Conservation (phyloP, 2,888 invertebrate genomes). For the Polydesmus complanatus region DNA sequence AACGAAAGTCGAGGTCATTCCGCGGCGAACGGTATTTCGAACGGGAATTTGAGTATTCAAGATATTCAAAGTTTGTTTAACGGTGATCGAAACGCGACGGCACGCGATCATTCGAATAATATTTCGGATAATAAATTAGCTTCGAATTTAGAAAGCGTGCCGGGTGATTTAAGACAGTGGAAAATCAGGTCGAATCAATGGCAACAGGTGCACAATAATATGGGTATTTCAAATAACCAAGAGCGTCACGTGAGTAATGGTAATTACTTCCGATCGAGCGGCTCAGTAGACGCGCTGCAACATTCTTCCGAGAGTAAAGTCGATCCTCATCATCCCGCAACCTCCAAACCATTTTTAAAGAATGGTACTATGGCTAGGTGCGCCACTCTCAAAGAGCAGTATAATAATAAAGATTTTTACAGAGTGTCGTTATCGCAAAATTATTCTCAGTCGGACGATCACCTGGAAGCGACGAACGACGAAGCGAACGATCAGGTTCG, state of each 20-base stretch:
- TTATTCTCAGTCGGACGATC: background rate
- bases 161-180: slow-evolving; percentile 23
- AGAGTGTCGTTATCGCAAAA: background rate
- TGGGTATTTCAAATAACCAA: background rate
- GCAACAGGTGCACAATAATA: background rate
- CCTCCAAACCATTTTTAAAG: background rate
- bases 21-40: background rate
- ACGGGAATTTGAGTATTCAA: slow-evolving; percentile 6
- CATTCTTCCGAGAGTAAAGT: background rate
- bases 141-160: slow-evolving; percentile 19
- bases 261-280: background rate
- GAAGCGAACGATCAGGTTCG: slow-evolving; percentile 24
- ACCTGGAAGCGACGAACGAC: background rate
- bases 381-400: background rate
- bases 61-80: background rate
- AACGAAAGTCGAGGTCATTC: background rate
- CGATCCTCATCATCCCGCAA: background rate
- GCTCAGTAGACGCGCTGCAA: no score
- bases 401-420: background rate
- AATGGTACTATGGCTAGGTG: background rate
- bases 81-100: background rate
- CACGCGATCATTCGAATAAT: background rate
- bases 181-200: slow-evolving; percentile 20
- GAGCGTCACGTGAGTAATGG: background rate
- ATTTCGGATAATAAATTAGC: background rate